Base-by-base conservation (phyloP, 2,113 vertebrate genomes). In the Corythoichthys intestinalis region DNA sequence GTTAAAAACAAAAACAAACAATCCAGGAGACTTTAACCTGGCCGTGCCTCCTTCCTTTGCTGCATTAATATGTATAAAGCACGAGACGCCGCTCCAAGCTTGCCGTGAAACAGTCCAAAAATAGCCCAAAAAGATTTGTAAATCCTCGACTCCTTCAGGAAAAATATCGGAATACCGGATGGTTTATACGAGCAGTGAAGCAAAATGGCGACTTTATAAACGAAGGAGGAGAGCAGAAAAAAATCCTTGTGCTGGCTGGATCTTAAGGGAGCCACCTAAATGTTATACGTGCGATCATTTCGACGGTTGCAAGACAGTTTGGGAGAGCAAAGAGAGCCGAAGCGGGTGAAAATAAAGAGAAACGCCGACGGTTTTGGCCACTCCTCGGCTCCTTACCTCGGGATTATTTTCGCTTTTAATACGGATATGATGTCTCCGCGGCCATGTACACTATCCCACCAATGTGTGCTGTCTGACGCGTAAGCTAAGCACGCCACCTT, bases 191-290 rank as follows among this genome's bases (percentile, higher is more conserved):
- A 90, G 91, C 93, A 92, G 88, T 90, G 91, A 94, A 94, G 94
- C 94, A 96, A 96, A 95, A 96, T 96, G 95, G 95, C 94, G 95
- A 95, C 94, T 94, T 94, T 94, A 94, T 92, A 92, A 44, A 89
- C 92, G 94, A 91, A 92, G 93, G 92, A 93, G 93, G 92, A 90
- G 92, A 90, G 87, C 87, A 86, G 86, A 78, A 57, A 85, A 90
- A 89, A 90, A 87, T 83, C 87, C 87, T 88, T 81, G 88, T 90
- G 90, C 86, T 89, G 84, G 76, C 81, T 77, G 86, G 77, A 88
- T 83, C 85, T 79, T 78, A 91, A 92, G 88, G 85, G 90, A 90
- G 89, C 76, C 86, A 86, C 84, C 80, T 79, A 86, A 87, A 89
- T 87, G 83, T 90, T 83, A 90, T 86, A 86, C 84, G 85, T 84